phyloP scores from a whole-genome alignment of 2,888 invertebrate species.

The Phyllotreta striolata region DNA sequence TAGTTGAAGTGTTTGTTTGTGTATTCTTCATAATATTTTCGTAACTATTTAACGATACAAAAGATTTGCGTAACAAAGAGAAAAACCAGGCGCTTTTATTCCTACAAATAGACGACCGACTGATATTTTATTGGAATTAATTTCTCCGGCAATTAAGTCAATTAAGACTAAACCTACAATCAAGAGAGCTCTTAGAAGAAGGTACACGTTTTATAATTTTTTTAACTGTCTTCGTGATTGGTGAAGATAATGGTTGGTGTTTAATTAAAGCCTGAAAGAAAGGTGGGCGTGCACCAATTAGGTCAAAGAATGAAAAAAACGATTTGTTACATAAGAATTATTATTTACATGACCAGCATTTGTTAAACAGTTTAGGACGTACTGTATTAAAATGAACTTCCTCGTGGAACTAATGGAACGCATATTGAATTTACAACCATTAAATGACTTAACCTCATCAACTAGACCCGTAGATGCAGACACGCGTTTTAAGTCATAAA shows the following conservation, averaged over 20 bases:
- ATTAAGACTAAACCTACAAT: slow-evolving; percentile 21
- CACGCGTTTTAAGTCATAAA: slow-evolving; percentile 17
- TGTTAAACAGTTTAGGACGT: neutral
- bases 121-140: slow-evolving; percentile 25
- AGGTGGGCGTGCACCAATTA: slow-evolving; percentile 19
- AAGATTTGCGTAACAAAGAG: slow-evolving; percentile 23
- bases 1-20: slow-evolving; percentile 1
- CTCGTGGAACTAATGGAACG: slow-evolving; percentile 3
- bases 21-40: neutral
- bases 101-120: slow-evolving; percentile 11
- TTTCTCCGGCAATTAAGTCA: slow-evolving; percentile 23
- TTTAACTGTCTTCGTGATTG: slow-evolving; percentile 23
- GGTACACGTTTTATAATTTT: slow-evolving; percentile 14
- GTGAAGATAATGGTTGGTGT: slow-evolving; percentile 17
- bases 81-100: slow-evolving; percentile 19
- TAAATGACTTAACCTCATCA: slow-evolving; percentile 13
- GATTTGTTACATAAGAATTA: slow-evolving; percentile 5
- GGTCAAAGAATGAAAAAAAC: slow-evolving; percentile 20
- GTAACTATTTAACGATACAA: slow-evolving; percentile 15
- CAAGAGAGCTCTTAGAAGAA: slow-evolving; percentile 13
- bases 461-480: slow-evolving; percentile 18
- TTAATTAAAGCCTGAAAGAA: slow-evolving; percentile 23
- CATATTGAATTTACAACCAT: slow-evolving; percentile 11
- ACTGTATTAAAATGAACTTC: slow-evolving; percentile 7
- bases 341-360: too few relatives aligned